Evolutionary conservation across 2,888 invertebrate species (phyloP), one percentile per base, ranked within the genome.

Genomic region (Metalampra italica): DNA sequence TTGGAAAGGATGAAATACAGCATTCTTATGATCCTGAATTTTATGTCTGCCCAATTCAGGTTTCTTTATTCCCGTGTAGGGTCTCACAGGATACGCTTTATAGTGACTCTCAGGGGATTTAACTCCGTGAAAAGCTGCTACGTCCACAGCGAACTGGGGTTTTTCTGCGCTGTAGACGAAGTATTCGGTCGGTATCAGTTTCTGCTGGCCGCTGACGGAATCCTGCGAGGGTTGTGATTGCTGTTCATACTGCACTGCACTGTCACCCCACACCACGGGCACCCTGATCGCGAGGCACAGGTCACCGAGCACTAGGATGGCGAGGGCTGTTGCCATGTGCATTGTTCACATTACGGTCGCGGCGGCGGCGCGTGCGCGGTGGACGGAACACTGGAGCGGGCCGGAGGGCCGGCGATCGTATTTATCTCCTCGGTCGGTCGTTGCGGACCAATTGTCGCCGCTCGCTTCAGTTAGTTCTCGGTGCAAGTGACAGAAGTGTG

Each of bases 361-460:
- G 78, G 64, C 72, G 67, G 60, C 64, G 61, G 64, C 74, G 64
- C 71, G 65, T 57, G 65, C 62, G 62, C 72, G 15, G 14, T 14
- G 15, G 8, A n/a, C 13, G 37, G 13, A 14, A 9, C 7, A 39
- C 39, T 66, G 39, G 84, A 81, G 79, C 78, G 67, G 76, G 71
- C 68, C 76, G 71, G 64, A 62, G 67, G 73, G 62, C 60, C 58
- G 66, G 55, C 70, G 68, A 78, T 73, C 68, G 77, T 85, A 83
- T 90, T 88, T 90, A 90, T 89, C 78, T 83, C 81, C 82, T 90
- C 88, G 86, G 86, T 82, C 65, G 69, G 69, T 71, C 75, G 80
- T 82, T 68, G 79, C 83, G 82, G 74, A 66, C 80, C 82, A 78
- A 81, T 87, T 86, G 76, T 82, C 65, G 64, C 78, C 82, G 63